Base-by-base conservation (phyloP, 2,888 invertebrate species). In the Zygogramma bicolorata region DNA sequence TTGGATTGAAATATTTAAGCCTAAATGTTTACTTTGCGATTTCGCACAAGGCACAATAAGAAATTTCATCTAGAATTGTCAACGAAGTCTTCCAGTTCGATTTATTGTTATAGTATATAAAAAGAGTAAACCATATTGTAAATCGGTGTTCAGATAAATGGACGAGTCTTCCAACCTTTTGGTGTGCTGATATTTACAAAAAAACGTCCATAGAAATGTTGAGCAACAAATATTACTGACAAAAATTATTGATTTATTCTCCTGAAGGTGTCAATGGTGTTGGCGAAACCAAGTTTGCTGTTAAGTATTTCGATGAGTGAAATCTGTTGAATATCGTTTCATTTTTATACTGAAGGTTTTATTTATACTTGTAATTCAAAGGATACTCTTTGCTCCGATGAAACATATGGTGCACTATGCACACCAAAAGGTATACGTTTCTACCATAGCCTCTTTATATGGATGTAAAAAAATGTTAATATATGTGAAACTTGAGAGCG, bases 61-160 rank as follows among this genome's bases (percentile, higher is more conserved):
- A 46, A 20, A 20, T 10, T 46, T 46, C 46, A 20, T 46, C 46
- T 46, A 22, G 34, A 53, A 15, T 53, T 49, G 69, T 73, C 77
- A 77, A 77, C 76, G 77, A 80, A 78, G 79, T 80, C 80, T 80
- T 80, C 79, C 79, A 77, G 71, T 73, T 7, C 10, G 38, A n/a
- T n/a, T n/a, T n/a, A n/a, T n/a, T n/a, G n/a, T n/a, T n/a, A n/a
- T n/a, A n/a, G n/a, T n/a, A n/a, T n/a, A n/a, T n/a, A n/a, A n/a
- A n/a, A n/a, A n/a, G n/a, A n/a, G n/a, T n/a, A n/a, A n/a, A n/a
- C n/a, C n/a, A n/a, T n/a, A n/a, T n/a, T 46, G 18, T 22, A 15
- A 46, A 18, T 46, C 18, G 18, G 6, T 7, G 8, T 20, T n/a
- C n/a, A 46, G 18, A 18, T 20, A 20, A 15, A 20, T 15, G 3